A percentile compares a stretch with the other conserved stretches of the same genome.
phyloP scores from a whole-genome alignment of 1,140 invertebrate genomes.

The Pantala flavescens region DNA sequence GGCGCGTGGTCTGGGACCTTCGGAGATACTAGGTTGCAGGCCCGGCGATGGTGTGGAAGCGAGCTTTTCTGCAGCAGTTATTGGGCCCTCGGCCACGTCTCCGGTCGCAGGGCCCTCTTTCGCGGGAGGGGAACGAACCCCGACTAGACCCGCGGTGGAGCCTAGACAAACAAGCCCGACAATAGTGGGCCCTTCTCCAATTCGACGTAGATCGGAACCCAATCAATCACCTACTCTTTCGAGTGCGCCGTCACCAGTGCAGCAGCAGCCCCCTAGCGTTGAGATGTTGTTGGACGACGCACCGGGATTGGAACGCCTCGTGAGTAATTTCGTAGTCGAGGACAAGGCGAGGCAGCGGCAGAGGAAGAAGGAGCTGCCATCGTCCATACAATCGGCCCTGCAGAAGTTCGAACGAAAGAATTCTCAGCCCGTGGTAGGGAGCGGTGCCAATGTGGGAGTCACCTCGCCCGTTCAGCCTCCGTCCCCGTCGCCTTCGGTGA shows the following conservation, averaged over 20 bases:
- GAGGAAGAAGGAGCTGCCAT: constrained; percentile 30
- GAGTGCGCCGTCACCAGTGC: not conserved
- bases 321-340: constrained; percentile 68
- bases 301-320: constrained; percentile 56
- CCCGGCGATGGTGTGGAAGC: constrained; percentile 51
- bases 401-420: constrained; percentile 51
- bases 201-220: constrained; percentile 25
- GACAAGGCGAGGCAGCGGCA: constrained; percentile 54
- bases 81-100: constrained; percentile 33
- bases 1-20: constrained; percentile 66
- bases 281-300: constrained; percentile 44
- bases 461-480: not conserved
- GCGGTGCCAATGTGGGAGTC: not conserved
- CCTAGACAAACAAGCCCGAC: constrained; percentile 15
- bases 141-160: constrained; percentile 24
- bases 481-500: not conserved
- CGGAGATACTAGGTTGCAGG: constrained; percentile 63
- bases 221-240: not conserved
- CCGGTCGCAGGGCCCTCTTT: constrained; percentile 22
- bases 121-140: constrained; percentile 29
- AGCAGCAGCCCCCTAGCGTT: constrained; percentile 15
- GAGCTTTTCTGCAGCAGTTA: constrained; percentile 46
- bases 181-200: not conserved
- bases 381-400: constrained; percentile 55
- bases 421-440: not conserved